These are phyloP conservation scores for Pionites leucogaster DNA, from an alignment of 2,113 vertebrate species.

Conservation along the genomic window DNA sequence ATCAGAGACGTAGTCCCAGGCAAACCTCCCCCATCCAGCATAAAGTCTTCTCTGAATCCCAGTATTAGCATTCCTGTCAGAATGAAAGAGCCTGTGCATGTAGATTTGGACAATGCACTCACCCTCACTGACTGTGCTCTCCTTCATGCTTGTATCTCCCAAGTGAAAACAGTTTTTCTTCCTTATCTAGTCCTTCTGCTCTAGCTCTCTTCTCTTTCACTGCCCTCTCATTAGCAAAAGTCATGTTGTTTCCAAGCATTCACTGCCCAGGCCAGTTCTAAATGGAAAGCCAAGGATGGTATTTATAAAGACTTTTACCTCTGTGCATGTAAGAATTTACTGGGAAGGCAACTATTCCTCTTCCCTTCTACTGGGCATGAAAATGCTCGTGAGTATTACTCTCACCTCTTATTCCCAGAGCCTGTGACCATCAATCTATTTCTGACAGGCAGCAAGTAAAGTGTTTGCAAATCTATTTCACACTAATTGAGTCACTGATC, in stretches of 20 bases:
- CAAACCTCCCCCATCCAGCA: not conserved
- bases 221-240: not conserved
- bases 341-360: not conserved
- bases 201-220: not conserved
- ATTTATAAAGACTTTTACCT: not conserved
- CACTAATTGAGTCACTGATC: not conserved
- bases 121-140: not conserved
- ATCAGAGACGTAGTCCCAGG: not conserved
- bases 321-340: not conserved
- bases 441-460: not conserved
- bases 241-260: not conserved
- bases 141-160: not conserved
- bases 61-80: not conserved
- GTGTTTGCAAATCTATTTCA: not conserved
- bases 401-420: not conserved
- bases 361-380: not conserved
- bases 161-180: not conserved
- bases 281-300: not conserved
- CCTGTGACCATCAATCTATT: not conserved
- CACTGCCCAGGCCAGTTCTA: not conserved
- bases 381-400: not conserved
- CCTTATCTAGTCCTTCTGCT: not conserved
- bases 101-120: not conserved
- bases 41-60: rapidly evolving
- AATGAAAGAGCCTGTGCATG: not conserved